These are phyloP conservation scores for Varanus salvator DNA, from an alignment of 2,113 vertebrate species.

Conservation along the genomic window DNA sequence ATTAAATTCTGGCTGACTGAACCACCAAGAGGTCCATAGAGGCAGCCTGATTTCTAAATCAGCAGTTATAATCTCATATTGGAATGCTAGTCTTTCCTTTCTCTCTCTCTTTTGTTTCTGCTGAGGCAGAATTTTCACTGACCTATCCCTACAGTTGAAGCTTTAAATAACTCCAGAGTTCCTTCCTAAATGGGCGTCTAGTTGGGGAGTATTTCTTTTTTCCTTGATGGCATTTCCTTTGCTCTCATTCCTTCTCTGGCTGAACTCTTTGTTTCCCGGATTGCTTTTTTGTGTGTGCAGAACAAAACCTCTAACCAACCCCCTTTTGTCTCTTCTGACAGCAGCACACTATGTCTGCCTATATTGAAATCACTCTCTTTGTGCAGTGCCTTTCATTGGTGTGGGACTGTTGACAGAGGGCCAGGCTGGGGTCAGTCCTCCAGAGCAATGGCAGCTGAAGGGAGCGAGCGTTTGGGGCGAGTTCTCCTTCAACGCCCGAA, in stretches of 20 bases:
- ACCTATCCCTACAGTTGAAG: not conserved
- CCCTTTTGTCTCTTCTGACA: conserved; percentile 61
- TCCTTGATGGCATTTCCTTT: conserved; percentile 42
- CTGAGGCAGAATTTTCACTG: conserved; percentile 25
- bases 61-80: not conserved
- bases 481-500: conserved; percentile 31
- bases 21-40: not conserved
- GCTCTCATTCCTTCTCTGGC: conserved; percentile 28
- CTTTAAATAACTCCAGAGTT: conserved; percentile 25
- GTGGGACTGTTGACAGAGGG: conserved; percentile 51
- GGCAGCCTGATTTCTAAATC: not conserved
- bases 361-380: conserved; percentile 58
- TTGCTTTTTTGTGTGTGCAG: conserved; percentile 27
- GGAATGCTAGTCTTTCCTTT: not conserved
- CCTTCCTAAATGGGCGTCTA: conserved; percentile 40
- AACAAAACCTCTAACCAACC: conserved; percentile 11
- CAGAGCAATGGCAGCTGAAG: conserved; percentile 17
- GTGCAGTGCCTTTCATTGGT: conserved; percentile 66
- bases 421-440: conserved; percentile 61
- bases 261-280: conserved; percentile 56
- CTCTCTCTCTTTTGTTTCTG: rapidly evolving
- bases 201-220: conserved; percentile 11
- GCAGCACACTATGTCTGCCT: conserved; percentile 54
- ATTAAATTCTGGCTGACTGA: not conserved
- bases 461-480: not conserved